Percentiles rank a stretch among this genome's conserved stretches.
Conservation (phyloP, 2,888 invertebrate species). For the Ophion slaviceki region DNA sequence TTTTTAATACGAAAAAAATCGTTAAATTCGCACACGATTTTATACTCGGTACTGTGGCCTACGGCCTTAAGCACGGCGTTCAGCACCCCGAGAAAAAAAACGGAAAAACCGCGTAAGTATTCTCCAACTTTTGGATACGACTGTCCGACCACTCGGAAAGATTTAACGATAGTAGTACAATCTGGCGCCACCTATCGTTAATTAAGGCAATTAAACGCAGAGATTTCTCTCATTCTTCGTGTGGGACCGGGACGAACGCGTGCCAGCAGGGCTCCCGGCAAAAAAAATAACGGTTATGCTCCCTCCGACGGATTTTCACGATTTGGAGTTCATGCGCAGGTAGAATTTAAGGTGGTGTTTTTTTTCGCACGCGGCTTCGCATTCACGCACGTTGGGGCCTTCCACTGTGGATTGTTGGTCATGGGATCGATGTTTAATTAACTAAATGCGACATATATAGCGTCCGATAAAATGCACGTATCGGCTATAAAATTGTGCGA, state of each 20-base stretch:
- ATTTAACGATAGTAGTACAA: slow-evolving; percentile 15
- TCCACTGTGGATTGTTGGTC: slow-evolving; percentile 55
- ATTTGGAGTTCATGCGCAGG: background rate
- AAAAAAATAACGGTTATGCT: background rate
- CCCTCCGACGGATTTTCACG: background rate
- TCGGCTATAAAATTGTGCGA: slow-evolving; percentile 75
- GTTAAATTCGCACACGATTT: too few relatives aligned
- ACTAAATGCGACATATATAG: slow-evolving; percentile 73
- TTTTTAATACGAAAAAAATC: too few relatives aligned
- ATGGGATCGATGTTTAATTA: slow-evolving; percentile 76
- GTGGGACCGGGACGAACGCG: slow-evolving; percentile 18
- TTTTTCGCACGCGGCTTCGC: slow-evolving; percentile 7
- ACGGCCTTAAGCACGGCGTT: background rate
- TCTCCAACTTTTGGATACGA: background rate
- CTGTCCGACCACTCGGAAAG: background rate
- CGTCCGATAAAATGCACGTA: slow-evolving; percentile 77
- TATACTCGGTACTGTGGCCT: too few relatives aligned
- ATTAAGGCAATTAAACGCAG: slow-evolving; percentile 56
- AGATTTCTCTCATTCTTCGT: slow-evolving; percentile 6
- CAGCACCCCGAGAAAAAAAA: background rate
- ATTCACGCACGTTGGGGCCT: slow-evolving; percentile 1
- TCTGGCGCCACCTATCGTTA: slow-evolving; percentile 73
- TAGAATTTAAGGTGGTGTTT: background rate
- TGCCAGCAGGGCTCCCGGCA: background rate
- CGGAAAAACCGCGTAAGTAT: background rate